phyloP scores from a whole-genome alignment of 2,797 vertebrate species.

The Chlorospingus semifuscus region DNA sequence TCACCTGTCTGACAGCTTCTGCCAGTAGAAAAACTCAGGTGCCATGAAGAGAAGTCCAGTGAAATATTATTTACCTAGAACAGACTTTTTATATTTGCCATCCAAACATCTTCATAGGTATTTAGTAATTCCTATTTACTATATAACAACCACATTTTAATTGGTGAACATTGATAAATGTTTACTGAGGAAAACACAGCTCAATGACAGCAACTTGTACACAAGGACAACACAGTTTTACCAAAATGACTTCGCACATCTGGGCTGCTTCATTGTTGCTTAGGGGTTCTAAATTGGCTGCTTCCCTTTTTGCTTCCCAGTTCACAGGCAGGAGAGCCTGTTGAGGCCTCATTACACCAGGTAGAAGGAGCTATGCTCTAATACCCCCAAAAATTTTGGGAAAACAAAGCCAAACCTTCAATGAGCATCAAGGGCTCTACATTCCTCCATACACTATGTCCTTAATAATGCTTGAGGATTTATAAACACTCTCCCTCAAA shows the following conservation, averaged over 20 bases:
- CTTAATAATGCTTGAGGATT: neutral
- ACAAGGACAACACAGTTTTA: neutral
- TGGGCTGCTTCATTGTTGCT: neutral
- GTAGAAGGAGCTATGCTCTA: neutral
- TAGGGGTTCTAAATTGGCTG: neutral
- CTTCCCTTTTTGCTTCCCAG: neutral
- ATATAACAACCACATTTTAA: neutral
- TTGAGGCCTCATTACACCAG: neutral
- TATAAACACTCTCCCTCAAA: neutral
- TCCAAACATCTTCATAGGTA: neutral
- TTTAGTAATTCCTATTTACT: neutral
- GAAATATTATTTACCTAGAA: neutral
- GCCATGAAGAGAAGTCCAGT: neutral
- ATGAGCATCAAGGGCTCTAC: neutral
- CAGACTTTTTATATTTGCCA: neutral
- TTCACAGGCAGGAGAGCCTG: neutral
- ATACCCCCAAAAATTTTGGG: neutral
- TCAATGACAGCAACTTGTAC: neutral
- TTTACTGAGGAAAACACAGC: neutral
- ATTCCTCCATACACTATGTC: neutral
- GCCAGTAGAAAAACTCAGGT: neutral
- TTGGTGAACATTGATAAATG: neutral
- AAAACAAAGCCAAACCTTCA: neutral
- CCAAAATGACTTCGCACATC: neutral
- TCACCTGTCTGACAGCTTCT: neutral